Evolutionary conservation across 2,113 vertebrate species (phyloP).

Genomic region (Eira barbara): DNA sequence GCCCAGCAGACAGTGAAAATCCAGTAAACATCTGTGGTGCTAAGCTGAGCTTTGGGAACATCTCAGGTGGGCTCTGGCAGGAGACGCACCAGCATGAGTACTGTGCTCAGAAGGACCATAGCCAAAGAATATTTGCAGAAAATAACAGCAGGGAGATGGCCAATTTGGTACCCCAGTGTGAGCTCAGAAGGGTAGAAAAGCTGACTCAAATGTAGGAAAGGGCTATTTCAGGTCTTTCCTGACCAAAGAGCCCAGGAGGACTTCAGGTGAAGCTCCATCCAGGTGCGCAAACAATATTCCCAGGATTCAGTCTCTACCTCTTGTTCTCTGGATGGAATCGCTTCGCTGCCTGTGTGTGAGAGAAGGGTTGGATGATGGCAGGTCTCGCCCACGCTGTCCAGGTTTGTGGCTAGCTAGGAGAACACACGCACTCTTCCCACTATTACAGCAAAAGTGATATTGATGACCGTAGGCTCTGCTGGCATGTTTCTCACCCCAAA

Average conservation of each 20-base stretch:
- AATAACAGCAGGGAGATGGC: neutral
- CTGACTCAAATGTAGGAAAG: neutral
- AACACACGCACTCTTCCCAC: neutral
- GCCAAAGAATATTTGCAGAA: neutral
- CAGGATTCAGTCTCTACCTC: neutral
- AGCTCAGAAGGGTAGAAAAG: neutral
- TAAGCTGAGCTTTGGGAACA: neutral
- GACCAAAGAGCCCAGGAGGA: neutral
- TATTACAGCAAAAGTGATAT: neutral
- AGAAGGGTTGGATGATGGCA: neutral
- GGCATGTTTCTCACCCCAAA: neutral
- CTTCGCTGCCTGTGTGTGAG: neutral
- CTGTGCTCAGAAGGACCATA: neutral
- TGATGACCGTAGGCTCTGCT: neutral
- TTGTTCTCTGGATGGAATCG: neutral
- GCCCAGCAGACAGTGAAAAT: neutral
- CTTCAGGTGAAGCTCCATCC: neutral
- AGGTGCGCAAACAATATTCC: neutral
- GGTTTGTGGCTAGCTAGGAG: neutral
- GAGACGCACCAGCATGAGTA: accelerated
- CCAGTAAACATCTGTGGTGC: neutral
- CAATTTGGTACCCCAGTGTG: neutral
- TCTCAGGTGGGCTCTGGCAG: neutral
- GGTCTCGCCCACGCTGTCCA: neutral
- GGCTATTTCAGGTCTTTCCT: neutral